Percentiles rank a stretch among this genome's conserved stretches.
Conservation (phyloP, 2,797 vertebrate species). For the Dryobates pubescens region DNA sequence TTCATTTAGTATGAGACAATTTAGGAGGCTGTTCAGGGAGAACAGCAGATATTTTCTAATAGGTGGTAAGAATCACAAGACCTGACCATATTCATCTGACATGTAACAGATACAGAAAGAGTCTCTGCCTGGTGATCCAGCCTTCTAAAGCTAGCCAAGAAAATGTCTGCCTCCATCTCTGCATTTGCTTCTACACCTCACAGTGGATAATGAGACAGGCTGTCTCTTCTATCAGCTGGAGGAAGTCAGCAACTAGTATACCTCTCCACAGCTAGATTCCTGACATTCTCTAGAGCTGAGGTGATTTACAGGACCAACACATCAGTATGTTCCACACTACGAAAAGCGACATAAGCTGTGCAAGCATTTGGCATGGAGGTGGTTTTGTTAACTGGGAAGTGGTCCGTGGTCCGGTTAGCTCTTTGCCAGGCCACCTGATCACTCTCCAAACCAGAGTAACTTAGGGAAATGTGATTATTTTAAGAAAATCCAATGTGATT, state of each 20-base stretch:
- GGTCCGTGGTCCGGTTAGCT: neutral
- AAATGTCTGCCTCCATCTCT: neutral
- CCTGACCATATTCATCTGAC: neutral
- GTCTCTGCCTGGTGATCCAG: neutral
- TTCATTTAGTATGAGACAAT: neutral
- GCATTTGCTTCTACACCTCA: neutral
- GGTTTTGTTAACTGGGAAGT: neutral
- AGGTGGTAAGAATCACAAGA: neutral
- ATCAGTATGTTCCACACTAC: neutral
- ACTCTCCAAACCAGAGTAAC: neutral
- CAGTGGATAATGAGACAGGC: neutral
- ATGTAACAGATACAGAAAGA: neutral
- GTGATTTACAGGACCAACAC: neutral
- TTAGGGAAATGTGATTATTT: slow-evolving; percentile 4
- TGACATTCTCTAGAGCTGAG: neutral
- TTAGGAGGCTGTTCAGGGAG: neutral
- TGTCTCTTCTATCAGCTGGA: neutral
- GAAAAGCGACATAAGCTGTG: neutral
- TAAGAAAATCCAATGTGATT: neutral
- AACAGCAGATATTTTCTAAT: neutral
- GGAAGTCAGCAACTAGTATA: neutral
- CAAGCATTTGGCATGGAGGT: neutral
- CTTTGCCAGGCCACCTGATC: neutral
- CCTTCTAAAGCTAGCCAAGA: neutral
- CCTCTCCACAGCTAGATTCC: neutral